phyloP scores from a whole-genome alignment of 2,888 invertebrate genomes.

The Athalia rosae region DNA sequence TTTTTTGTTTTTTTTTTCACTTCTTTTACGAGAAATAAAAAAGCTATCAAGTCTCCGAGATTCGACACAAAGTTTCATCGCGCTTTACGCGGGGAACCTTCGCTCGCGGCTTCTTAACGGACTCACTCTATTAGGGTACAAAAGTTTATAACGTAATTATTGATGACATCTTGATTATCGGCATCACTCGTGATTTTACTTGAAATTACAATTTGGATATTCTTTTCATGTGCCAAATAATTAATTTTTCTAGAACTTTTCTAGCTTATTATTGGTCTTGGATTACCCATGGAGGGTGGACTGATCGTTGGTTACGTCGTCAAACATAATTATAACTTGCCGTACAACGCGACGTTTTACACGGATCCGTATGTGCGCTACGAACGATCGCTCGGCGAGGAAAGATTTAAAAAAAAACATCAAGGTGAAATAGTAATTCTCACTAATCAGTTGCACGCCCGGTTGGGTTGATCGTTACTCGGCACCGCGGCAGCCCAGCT shows the following conservation, averaged over 20 bases:
- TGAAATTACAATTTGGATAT: background rate
- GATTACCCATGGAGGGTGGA: conserved; percentile 74
- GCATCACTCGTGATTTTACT: background rate
- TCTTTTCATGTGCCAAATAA: background rate
- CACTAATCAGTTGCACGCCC: too few relatives aligned
- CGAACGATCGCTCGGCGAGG: conserved; percentile 73
- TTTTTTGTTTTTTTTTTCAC: too few relatives aligned
- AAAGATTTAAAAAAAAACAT: conserved; percentile 49
- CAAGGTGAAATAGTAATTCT: background rate
- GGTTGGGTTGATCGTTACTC: too few relatives aligned
- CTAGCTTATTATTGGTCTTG: conserved; percentile 74
- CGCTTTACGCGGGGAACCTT: background rate
- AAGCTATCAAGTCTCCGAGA: conserved; percentile 14
- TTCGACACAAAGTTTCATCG: conserved; percentile 11
- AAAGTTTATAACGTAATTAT: background rate
- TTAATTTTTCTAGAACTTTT: conserved; percentile 38
- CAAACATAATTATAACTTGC: conserved; percentile 72
- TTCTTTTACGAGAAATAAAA: conserved; percentile 35
- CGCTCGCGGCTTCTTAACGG: background rate
- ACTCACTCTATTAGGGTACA: background rate
- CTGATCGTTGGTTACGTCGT: conserved; percentile 74
- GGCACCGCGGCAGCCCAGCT: too few relatives aligned
- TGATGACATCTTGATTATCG: conserved; percentile 22
- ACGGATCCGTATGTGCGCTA: conserved; percentile 71
- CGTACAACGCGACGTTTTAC: conserved; percentile 68